A percentile compares a stretch with the other conserved stretches of the same genome.
Conservation (phyloP, 2,888 invertebrate genomes). For the Torymus auratus region DNA sequence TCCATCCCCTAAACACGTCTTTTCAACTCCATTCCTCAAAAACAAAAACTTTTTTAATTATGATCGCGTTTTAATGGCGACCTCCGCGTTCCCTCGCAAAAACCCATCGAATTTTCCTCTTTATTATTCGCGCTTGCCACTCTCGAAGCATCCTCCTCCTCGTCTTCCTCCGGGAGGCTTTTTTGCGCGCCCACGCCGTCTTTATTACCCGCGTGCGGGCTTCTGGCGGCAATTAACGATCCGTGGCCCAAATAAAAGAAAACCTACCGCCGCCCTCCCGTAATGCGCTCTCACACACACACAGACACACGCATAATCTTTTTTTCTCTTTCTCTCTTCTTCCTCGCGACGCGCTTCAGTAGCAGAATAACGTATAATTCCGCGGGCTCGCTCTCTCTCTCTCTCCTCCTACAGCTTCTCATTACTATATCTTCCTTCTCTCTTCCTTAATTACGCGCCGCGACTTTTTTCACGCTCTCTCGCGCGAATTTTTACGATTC, state of each 20-base stretch:
- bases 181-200: constrained; percentile 39
- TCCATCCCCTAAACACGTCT: not conserved
- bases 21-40: not conserved
- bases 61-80: constrained; percentile 38
- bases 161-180: constrained; percentile 3
- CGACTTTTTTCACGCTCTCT: not conserved
- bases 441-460: constrained; percentile 42
- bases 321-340: not conserved
- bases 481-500: constrained; percentile 12
- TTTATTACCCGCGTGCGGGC: constrained; percentile 59
- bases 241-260: constrained; percentile 62
- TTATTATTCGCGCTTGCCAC: constrained; percentile 29
- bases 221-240: constrained; percentile 63
- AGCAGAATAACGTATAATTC: constrained; percentile 49
- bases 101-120: constrained; percentile 36
- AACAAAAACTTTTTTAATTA: constrained; percentile 35
- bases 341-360: constrained; percentile 34
- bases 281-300: constrained; percentile 26
- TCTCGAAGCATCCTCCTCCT: constrained; percentile 18
- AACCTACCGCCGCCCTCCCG: constrained; percentile 12
- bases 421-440: constrained; percentile 40
- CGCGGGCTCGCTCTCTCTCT: constrained; percentile 14
- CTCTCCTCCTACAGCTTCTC: constrained; percentile 41
- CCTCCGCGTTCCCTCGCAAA: not conserved
- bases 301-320: not conserved